A percentile compares a stretch with the other conserved stretches of the same genome.
These are phyloP conservation scores for Axea sp. DNA, from an alignment of 2,888 invertebrate species.

Conservation along the genomic window DNA sequence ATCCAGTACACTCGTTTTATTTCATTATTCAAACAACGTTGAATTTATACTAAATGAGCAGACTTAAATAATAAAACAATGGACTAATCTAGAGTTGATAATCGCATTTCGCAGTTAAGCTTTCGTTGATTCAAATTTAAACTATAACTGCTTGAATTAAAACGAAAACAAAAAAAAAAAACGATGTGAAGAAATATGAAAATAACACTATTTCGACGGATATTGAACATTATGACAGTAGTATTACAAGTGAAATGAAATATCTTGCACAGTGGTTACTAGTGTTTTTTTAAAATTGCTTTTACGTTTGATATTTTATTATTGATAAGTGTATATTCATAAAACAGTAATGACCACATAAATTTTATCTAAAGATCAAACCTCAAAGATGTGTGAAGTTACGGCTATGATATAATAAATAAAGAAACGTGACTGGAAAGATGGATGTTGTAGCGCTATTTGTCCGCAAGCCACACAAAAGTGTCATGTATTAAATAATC, in stretches of 20 bases:
- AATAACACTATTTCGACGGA: no score
- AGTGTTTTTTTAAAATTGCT: conserved; percentile 8
- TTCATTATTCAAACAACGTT: neutral
- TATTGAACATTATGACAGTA: conserved; percentile 8
- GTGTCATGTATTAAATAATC: conserved; percentile 31
- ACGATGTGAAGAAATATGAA: no score
- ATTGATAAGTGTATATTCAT: conserved; percentile 8
- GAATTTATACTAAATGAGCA: neutral
- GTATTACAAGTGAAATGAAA: conserved; percentile 31
- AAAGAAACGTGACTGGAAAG: conserved; percentile 40
- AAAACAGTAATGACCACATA: conserved; percentile 33
- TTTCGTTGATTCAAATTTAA: conserved; percentile 3
- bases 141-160: no score
- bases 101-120: neutral
- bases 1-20: conserved; percentile 40
- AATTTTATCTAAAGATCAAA: conserved; percentile 33
- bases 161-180: no score
- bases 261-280: conserved; percentile 7
- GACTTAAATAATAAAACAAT: conserved; percentile 7
- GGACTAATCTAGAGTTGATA: neutral
- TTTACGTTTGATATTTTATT: conserved; percentile 2
- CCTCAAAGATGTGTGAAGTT: conserved; percentile 47
- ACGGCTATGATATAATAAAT: conserved; percentile 44
- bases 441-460: conserved; percentile 20
- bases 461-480: conserved; percentile 42